Percentiles rank a stretch among this genome's conserved stretches.
phyloP scores from a whole-genome alignment of 2,113 vertebrate species.

The Podilymbus podiceps region DNA sequence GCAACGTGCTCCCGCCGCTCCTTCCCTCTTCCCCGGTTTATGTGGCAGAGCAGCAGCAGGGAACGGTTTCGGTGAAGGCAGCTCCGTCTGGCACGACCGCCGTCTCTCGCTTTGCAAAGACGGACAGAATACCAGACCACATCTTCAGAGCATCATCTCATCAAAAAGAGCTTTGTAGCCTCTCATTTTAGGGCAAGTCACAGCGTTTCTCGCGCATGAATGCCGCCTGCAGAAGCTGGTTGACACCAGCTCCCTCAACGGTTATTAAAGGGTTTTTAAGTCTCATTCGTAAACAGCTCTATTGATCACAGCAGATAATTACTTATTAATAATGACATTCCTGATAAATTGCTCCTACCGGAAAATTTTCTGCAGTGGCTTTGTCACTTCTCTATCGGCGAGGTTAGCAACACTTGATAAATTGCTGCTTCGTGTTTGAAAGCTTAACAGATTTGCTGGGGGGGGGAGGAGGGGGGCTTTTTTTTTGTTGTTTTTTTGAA shows the following conservation, averaged over 20 bases:
- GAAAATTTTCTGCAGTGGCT: neutral
- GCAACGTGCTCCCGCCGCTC: neutral
- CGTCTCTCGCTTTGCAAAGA: accelerated
- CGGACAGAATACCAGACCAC: neutral
- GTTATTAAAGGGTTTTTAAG: neutral
- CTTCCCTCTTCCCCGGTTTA: neutral
- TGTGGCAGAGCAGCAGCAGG: neutral
- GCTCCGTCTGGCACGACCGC: neutral
- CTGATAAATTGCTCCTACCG: neutral
- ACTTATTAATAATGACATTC: neutral
- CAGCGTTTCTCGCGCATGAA: accelerated
- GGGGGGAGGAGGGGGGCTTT: too few species aligned
- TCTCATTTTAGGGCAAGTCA: neutral
- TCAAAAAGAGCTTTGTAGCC: neutral
- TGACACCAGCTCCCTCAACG: neutral
- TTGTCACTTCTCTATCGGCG: neutral
- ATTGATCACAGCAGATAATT: neutral
- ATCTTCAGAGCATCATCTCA: neutral
- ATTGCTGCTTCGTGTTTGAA: neutral
- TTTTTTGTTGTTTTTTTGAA: neutral
- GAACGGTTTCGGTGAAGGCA: accelerated
- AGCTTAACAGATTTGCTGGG: neutral
- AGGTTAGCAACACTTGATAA: neutral
- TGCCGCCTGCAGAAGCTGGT: neutral
- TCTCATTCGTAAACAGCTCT: neutral